Base-by-base conservation (phyloP, 2,888 invertebrate genomes). In the Monopis laevigella region DNA sequence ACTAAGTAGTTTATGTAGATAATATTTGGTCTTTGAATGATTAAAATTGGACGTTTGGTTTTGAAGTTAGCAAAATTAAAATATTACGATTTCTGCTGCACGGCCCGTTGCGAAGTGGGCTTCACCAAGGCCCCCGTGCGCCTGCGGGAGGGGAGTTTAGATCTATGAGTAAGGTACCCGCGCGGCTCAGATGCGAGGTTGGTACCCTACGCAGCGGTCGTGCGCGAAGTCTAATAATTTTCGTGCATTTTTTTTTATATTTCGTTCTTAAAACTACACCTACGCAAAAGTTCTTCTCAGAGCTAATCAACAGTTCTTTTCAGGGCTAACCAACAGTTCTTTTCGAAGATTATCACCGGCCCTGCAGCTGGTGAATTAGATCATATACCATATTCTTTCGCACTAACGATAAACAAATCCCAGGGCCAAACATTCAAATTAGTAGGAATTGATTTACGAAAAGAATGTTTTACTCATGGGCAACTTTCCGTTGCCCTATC, bases 371-470 rank as follows among this genome's bases (percentile, higher is more conserved):
- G 24, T 24, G 24, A 24, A 24, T 24, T 24, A 24, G 8, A 6
- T 24, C 24, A 24, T 24, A 24, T 24, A 7, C 8, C 24, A 24
- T n/a, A n/a, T n/a, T 45, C 43, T 12, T 47, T 47, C 24, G 43
- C 41, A 6, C 24, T 43, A 11, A 43, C 45, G 32, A 41, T 47
- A 18, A 47, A 45, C 42, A 45, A 47, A 42, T 35, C 46, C 32
- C 45, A 45, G 44, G 39, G 44, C 21, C 45, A 45, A 43, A 45
- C 45, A 40, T 42, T 47, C 21, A 40, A 42, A 29, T 39, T 43
- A 39, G 40, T 45, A 24, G 45, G 43, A 26, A 43, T 47, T 16
- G 44, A 47, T 40, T 16, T 32, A 32, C 3, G 16, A 32, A 11
- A 28, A 28, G 28, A 28, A n/a, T 28, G 28, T 11, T 28, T 28